Evolutionary conservation across 2,797 vertebrate species (phyloP).

Genomic region (Echiichthys vipera): DNA sequence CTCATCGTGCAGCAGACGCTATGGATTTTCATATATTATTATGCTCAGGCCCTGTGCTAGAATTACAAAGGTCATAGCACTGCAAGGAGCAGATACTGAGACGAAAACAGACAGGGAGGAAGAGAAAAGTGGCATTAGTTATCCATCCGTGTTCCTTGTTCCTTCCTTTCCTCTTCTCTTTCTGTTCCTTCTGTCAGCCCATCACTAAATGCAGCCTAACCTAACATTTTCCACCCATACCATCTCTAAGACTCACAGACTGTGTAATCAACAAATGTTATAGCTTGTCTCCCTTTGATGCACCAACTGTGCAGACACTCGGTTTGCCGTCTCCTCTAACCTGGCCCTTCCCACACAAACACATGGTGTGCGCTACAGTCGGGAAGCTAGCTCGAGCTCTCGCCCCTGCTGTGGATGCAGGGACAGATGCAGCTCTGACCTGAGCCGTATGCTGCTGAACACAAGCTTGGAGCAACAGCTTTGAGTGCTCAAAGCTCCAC

Average conservation of each 20-base stretch:
- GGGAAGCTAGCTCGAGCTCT: constrained; percentile 15
- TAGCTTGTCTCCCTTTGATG: constrained; percentile 37
- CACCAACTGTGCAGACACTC: constrained; percentile 37
- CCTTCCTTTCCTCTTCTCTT: background rate
- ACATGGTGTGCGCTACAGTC: constrained; percentile 47
- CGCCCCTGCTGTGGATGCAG: constrained; percentile 20
- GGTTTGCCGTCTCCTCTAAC: constrained; percentile 22
- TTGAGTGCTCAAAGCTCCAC: constrained; percentile 3
- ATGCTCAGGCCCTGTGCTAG: constrained; percentile 45
- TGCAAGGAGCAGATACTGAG: constrained; percentile 53
- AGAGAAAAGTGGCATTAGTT: constrained; percentile 52
- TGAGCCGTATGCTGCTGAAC: constrained; percentile 53
- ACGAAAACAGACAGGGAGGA: constrained; percentile 35
- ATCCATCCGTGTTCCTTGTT: constrained; percentile 50
- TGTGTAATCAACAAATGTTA: constrained; percentile 31
- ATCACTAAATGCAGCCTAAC: constrained; percentile 4
- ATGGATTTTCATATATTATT: constrained; percentile 75
- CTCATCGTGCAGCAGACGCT: constrained; percentile 49
- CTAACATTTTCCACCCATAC: background rate
- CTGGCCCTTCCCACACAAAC: constrained; percentile 58
- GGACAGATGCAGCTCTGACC: constrained; percentile 57
- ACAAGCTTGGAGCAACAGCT: constrained; percentile 44
- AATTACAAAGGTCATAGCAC: constrained; percentile 74
- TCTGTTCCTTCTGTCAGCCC: background rate
- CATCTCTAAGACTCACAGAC: constrained; percentile 5